Conservation (phyloP, 64 coral and sea anemone genomes). For the Dendrophyllia cribrosa region DNA sequence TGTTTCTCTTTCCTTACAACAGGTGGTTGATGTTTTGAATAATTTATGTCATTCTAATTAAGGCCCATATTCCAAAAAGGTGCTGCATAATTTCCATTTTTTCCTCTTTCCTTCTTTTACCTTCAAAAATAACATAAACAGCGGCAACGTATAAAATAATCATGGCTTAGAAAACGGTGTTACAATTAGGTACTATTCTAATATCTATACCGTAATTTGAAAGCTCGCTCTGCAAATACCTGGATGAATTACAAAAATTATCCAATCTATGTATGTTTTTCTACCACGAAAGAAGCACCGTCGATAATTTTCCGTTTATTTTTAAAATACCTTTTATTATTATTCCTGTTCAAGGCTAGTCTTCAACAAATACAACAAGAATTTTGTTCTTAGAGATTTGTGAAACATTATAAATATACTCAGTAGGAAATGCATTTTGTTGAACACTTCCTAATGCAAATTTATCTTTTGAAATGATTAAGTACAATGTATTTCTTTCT, state of each 20-base stretch:
- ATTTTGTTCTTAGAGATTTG: not conserved
- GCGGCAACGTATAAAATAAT: not conserved
- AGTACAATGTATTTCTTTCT: conserved; percentile 6
- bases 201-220: too few species aligned
- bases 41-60: conserved; percentile 82
- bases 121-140: not conserved
- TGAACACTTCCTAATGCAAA: not conserved
- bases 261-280: not conserved
- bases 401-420: not conserved
- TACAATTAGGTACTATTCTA: too few species aligned
- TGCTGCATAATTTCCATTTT: conserved; percentile 12
- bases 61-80: conserved; percentile 38
- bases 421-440: not conserved
- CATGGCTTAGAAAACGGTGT: not conserved
- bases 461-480: not conserved
- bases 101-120: not conserved
- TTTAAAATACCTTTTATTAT: not conserved
- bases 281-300: not conserved
- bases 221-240: too few species aligned
- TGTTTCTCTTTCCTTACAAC: conserved; percentile 55
- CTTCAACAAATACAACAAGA: too few species aligned
- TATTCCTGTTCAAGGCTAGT: too few species aligned
- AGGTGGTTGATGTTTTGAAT: conserved; percentile 88
- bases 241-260: not conserved
- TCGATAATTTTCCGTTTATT: not conserved